A percentile compares a stretch with the other conserved stretches of the same genome.
phyloP scores from a whole-genome alignment of 1,140 invertebrate species.

The Hyles vespertilio region DNA sequence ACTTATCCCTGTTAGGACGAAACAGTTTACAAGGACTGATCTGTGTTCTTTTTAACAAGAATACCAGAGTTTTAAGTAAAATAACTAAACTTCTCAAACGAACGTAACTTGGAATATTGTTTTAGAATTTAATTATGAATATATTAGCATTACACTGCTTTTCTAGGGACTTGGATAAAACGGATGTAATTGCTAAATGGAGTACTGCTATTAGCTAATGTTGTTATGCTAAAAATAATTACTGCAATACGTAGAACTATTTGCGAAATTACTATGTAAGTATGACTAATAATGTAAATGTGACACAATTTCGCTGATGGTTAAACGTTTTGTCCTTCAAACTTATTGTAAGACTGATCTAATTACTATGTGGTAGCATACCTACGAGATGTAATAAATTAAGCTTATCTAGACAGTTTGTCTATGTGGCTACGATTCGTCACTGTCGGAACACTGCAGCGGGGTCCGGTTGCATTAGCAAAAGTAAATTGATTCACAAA shows the following conservation, averaged over 20 bases:
- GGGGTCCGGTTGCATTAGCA: conserved; percentile 30
- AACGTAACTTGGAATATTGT: neutral
- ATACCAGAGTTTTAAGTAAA: neutral
- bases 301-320: conserved; percentile 3
- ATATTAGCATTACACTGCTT: too few relatives aligned
- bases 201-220: too few relatives aligned
- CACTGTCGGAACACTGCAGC: conserved; percentile 42
- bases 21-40: conserved; percentile 9
- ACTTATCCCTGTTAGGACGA: conserved; percentile 13
- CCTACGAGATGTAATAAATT: conserved; percentile 50
- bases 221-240: too few relatives aligned
- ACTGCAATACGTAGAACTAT: too few relatives aligned
- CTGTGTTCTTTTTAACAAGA: conserved; percentile 12
- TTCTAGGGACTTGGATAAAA: too few relatives aligned
- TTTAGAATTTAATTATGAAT: neutral
- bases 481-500: conserved; percentile 44
- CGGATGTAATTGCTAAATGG: too few relatives aligned
- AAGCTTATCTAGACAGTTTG: conserved; percentile 64
- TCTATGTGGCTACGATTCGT: conserved; percentile 56
- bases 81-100: too few relatives aligned
- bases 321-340: conserved; percentile 34
- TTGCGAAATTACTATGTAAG: too few relatives aligned
- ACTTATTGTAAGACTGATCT: conserved; percentile 29
- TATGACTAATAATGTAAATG: too few relatives aligned
- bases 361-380: conserved; percentile 43